phyloP scores from a whole-genome alignment of 2,797 vertebrate genomes.

The Pogonophryne albipinna region DNA sequence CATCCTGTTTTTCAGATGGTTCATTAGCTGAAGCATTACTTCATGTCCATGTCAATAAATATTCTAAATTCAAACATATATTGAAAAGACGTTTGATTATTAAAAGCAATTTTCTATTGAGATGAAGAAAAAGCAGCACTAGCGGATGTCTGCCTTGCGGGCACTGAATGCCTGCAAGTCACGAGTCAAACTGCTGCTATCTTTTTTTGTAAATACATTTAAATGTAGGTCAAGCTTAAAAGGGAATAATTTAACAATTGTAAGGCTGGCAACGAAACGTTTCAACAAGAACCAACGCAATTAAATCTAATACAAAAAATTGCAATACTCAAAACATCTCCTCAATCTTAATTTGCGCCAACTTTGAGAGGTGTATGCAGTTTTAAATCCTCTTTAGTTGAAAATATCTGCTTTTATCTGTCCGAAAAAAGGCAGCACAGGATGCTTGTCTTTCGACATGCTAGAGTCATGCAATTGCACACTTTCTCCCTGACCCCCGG shows the following conservation, averaged over 20 bases:
- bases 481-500: slow-evolving; percentile 19
- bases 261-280: too few species aligned
- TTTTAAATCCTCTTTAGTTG: slow-evolving; percentile 44
- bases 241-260: too few species aligned
- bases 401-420: slow-evolving; percentile 48
- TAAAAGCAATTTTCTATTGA: background rate
- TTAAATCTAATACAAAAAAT: too few species aligned
- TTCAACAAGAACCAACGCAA: too few species aligned
- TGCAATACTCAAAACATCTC: too few species aligned
- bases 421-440: slow-evolving; percentile 36
- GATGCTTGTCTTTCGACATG: slow-evolving; percentile 39
- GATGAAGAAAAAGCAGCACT: background rate
- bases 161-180: background rate
- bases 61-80: background rate
- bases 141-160: background rate
- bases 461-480: slow-evolving; percentile 19
- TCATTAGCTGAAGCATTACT: slow-evolving; percentile 14
- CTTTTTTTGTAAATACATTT: too few species aligned
- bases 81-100: background rate
- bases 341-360: too few species aligned
- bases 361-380: background rate
- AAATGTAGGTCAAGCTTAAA: too few species aligned
- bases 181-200: too few species aligned
- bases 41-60: background rate
- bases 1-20: slow-evolving; percentile 53